Base-by-base conservation (phyloP, 1,140 invertebrate species). In the Nymphalis io region DNA sequence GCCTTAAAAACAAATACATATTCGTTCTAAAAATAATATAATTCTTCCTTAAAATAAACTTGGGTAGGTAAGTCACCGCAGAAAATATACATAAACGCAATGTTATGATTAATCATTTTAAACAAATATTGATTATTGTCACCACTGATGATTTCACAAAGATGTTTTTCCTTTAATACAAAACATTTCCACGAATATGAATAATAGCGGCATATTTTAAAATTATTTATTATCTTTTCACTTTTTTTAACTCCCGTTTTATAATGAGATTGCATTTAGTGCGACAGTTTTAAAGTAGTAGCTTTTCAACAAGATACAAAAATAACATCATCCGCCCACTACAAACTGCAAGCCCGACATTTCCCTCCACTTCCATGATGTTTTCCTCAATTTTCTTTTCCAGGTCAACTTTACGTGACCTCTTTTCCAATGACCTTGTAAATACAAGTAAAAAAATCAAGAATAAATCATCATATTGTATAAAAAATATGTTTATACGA, bases 381-480 rank as follows among this genome's bases (percentile, higher is more conserved):
- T 59, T 61, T 71, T 61, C 62, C 58, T 66, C 62, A 66, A 66
- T 71, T 66, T 55, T 71, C 44, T 62, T 71, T 71, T 71, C 58
- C 62, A 58, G 62, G 69, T 71, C 69, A 71, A 60, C 63, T 46
- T 66, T 38, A 71, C 69, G 63, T 71, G 69, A 71, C 69, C 69
- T 66, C 69, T 61, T 71, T 71, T 51, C 38, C 15, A 60, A 13
- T 71, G 48, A 71, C 69, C 63, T 71, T 71, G 57, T 65, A 23
- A 8, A 33, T 61, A 55, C 51, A 57, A 33, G 61, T 55, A 12
- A 58, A 66, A 27, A 55, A 53, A 63, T 38, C 15, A 20, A 51
- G 46, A 33, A 38, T 62, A 61, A 21, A 61, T 38, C 3, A 63
- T 21, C 40, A 53, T 60, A 66, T 27, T n/a, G 18, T 20, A 20